Evolutionary conservation across 2,113 vertebrate species (phyloP), one percentile per base, ranked within the genome.

Genomic region (Jacana jacana): DNA sequence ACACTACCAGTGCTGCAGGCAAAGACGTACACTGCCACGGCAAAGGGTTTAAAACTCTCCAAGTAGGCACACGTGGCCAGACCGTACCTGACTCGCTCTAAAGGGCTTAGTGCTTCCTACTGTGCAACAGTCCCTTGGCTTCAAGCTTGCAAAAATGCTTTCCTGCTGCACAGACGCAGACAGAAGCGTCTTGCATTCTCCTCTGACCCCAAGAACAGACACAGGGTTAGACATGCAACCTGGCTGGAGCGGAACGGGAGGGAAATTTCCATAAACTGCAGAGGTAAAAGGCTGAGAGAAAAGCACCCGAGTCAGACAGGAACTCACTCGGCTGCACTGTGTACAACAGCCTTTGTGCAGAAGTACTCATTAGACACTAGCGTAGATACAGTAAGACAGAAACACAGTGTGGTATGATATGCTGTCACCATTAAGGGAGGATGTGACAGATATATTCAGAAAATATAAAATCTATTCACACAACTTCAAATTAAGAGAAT

Each of bases 391-490:
- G 46, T 13, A 40, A 70, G 79, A 88, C 84, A 97, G 95, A 95
- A 96, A 89, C 94, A 77, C 33, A 7, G 39, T 19, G 66, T 63
- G 70, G 72, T 64, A 54, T 23, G 55, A 87, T 78, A 40, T 19
- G 63, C 93, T 97, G 97, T 93, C 97, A 96, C 85, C 63, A 84
- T 84, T 60, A 93, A 57, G 63, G 79, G 27, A 79, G 78, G 70
- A 92, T 91, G 72, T 90, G 95, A 97, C 93, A 89, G 94, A 82
- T 88, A 65, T 7, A 31, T 76, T 76, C 46, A n/a, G 57, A 87
- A 96, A 91, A 86, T 57, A 79, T 42, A 84, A 95, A 89, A 91
- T 76, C 40, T 23, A 81, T 65, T 76, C 94, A 93, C 80, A 81
- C 31, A 81, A 89, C 49, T 82, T 90, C 81, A 81, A 66, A 73